These are phyloP conservation scores for Sebastes matsubarae DNA, from an alignment of 2,797 vertebrate species.

Conservation along the genomic window DNA sequence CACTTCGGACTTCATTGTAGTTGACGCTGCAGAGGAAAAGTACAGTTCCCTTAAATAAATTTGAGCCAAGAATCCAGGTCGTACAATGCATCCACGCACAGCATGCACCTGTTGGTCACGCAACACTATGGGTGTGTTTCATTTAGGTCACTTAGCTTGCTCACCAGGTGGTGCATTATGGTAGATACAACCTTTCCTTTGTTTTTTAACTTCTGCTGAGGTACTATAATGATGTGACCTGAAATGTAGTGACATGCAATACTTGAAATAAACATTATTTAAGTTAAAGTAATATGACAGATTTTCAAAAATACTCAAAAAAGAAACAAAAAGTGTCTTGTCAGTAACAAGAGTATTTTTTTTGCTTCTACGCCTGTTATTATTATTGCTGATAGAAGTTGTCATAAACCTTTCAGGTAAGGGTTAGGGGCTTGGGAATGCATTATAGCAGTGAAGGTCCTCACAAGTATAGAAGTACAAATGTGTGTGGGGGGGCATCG, in stretches of 20 bases:
- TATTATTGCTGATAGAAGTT: not conserved
- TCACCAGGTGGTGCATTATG: not conserved
- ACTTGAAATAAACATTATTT: not conserved
- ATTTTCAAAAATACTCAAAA: too few species aligned
- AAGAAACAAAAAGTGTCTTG: too few species aligned
- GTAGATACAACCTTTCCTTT: not conserved
- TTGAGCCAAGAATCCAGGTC: too few species aligned
- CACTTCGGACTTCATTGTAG: fast-evolving
- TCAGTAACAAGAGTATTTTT: too few species aligned
- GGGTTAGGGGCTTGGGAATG: too few species aligned
- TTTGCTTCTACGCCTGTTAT: fast-evolving
- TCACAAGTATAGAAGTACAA: too few species aligned
- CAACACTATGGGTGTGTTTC: not conserved
- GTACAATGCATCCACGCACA: too few species aligned
- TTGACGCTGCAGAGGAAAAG: too few species aligned
- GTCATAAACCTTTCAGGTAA: not conserved
- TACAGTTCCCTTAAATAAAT: too few species aligned
- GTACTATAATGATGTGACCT: not conserved
- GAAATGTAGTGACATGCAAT: not conserved
- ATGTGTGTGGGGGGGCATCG: too few species aligned
- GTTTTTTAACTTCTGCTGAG: fast-evolving
- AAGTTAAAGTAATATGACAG: too few species aligned
- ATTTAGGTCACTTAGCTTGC: not conserved
- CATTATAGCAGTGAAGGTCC: too few species aligned
- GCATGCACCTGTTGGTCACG: not conserved